A percentile compares a stretch with the other conserved stretches of the same genome.
These are phyloP conservation scores for Tetragonula clypearis DNA, from an alignment of 1,140 invertebrate species.

Conservation along the genomic window DNA sequence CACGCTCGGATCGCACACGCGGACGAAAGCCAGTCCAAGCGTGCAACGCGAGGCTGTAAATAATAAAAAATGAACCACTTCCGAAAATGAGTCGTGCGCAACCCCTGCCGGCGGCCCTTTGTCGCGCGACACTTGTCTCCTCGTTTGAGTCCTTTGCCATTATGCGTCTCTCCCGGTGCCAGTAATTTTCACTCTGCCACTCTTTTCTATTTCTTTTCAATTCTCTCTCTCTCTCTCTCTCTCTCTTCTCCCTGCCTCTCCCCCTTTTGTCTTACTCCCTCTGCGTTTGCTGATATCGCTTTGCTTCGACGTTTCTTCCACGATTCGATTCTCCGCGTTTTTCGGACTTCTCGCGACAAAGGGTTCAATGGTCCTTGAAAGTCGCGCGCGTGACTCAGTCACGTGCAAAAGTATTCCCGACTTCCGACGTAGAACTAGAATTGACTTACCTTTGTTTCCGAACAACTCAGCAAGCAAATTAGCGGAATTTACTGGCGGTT, in stretches of 20 bases:
- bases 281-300: not conserved
- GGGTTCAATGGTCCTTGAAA: too few relatives aligned
- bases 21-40: not conserved
- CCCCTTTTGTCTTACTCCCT: not conserved
- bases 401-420: too few relatives aligned
- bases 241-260: not conserved
- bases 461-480: too few relatives aligned
- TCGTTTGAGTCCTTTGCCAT: constrained; percentile 51
- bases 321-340: not conserved
- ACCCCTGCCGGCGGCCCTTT: constrained; percentile 25
- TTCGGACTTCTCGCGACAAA: not conserved
- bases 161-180: constrained; percentile 11
- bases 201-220: not conserved
- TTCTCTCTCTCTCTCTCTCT: not conserved
- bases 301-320: not conserved
- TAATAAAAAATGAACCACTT: constrained; percentile 62
- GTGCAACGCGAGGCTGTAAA: constrained; percentile 29
- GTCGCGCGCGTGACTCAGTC: too few relatives aligned
- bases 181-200: not conserved
- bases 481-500: too few relatives aligned
- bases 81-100: constrained; percentile 59
- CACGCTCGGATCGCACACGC: not conserved
- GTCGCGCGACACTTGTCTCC: constrained; percentile 52
- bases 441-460: too few relatives aligned
- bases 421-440: too few relatives aligned